These are phyloP conservation scores for Mustela lutreola DNA, from an alignment of 2,113 vertebrate species.

Conservation along the genomic window DNA sequence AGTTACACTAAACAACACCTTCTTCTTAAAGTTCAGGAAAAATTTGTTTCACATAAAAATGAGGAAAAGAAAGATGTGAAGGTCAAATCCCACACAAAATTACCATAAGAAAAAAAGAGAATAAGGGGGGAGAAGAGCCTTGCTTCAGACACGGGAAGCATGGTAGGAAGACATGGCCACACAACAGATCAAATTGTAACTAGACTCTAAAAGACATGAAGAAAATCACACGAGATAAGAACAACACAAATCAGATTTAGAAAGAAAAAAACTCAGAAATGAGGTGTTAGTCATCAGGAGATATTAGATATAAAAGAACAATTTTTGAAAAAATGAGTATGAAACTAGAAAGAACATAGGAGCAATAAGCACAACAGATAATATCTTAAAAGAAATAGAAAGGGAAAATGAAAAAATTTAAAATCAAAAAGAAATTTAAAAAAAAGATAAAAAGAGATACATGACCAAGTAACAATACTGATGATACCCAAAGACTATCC, in stretches of 20 bases:
- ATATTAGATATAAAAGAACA: background rate
- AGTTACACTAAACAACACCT: background rate
- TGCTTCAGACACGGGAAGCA: background rate
- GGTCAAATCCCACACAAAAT: background rate
- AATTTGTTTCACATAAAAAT: background rate
- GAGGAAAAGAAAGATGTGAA: background rate
- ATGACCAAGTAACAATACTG: background rate
- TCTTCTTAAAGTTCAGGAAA: conserved; percentile 21
- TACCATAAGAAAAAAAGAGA: background rate
- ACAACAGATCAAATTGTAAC: background rate
- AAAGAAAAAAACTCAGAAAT: background rate
- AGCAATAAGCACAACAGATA: background rate
- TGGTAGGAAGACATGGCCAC: background rate
- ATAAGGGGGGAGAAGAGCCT: background rate
- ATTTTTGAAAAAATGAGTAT: background rate
- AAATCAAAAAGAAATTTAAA: background rate
- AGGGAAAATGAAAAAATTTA: background rate
- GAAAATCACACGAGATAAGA: background rate
- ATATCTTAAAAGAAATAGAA: background rate
- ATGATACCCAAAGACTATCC: background rate
- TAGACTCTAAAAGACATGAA: background rate
- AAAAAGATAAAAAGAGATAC: background rate
- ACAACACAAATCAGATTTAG: background rate
- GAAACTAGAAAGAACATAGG: background rate
- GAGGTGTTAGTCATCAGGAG: background rate